phyloP scores from a whole-genome alignment of 30 jellyfish, hydroid and myxozoan species.

The Clytia hemisphaerica region DNA sequence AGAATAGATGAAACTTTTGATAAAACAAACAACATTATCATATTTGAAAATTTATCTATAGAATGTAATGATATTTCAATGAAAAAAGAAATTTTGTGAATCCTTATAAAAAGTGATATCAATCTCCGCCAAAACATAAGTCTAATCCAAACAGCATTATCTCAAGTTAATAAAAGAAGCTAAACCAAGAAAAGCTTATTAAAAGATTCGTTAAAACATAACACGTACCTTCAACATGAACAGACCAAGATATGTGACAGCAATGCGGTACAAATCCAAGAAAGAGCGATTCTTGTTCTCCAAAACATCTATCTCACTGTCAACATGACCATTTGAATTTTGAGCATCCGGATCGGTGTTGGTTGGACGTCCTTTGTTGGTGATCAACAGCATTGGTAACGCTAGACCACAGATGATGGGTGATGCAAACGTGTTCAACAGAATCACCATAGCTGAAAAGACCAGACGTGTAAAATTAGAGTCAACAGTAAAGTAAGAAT shows the following conservation, averaged over 20 bases:
- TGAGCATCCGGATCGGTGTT: background rate
- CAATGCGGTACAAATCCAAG: background rate
- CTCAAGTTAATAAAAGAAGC: no score
- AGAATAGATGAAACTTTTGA: no score
- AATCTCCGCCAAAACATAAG: no score
- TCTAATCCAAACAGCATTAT: no score
- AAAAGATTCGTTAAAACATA: background rate
- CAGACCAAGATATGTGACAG: slow-evolving; percentile 6
- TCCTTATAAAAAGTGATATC: no score
- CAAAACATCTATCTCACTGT: slow-evolving; percentile 37
- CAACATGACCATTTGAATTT: no score
- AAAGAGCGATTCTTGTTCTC: slow-evolving; percentile 6
- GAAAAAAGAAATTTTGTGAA: no score
- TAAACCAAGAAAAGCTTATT: no score
- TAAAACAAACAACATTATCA: no score
- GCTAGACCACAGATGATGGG: slow-evolving; percentile 43
- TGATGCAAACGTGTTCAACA: slow-evolving; percentile 52
- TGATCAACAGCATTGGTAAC: slow-evolving; percentile 30
- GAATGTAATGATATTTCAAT: no score
- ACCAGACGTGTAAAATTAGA: background rate
- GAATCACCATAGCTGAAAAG: slow-evolving; percentile 9
- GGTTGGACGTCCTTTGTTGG: background rate
- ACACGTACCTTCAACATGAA: slow-evolving; percentile 42
- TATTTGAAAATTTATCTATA: no score
- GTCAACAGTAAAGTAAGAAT: slow-evolving; percentile 19